phyloP scores from a whole-genome alignment of 2,797 vertebrate genomes.

The Monodelphis domestica region DNA sequence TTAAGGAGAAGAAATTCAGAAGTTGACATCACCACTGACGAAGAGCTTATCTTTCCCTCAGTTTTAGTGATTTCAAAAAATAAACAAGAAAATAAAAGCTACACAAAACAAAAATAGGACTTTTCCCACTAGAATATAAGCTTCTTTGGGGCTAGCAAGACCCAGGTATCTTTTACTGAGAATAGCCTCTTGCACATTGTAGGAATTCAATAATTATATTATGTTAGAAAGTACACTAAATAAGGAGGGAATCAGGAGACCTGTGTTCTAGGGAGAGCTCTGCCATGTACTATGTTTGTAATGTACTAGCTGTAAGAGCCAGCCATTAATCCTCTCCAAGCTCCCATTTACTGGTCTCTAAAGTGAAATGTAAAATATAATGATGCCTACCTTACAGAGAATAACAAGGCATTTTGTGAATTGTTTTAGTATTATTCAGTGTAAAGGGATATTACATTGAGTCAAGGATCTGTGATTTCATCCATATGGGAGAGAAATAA shows the following conservation, averaged over 20 bases:
- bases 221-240: neutral
- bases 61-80: neutral
- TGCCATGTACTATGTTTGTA: neutral
- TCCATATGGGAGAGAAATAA: neutral
- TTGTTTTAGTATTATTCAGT: neutral
- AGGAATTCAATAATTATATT: neutral
- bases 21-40: neutral
- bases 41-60: neutral
- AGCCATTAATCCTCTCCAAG: neutral
- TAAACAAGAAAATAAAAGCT: neutral
- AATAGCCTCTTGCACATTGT: neutral
- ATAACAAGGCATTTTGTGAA: neutral
- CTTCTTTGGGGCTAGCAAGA: neutral
- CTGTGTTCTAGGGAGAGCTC: neutral
- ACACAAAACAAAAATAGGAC: neutral
- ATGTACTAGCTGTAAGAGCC: neutral
- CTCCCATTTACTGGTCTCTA: neutral
- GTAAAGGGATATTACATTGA: neutral
- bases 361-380: neutral
- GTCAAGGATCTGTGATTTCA: neutral
- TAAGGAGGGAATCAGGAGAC: neutral
- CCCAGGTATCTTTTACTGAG: neutral
- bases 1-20: neutral
- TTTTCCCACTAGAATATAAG: neutral
- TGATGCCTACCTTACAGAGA: neutral